Percentiles rank a stretch among this genome's conserved stretches.
Conservation (phyloP, 2,888 invertebrate genomes). For the Flexamia atlantica region DNA sequence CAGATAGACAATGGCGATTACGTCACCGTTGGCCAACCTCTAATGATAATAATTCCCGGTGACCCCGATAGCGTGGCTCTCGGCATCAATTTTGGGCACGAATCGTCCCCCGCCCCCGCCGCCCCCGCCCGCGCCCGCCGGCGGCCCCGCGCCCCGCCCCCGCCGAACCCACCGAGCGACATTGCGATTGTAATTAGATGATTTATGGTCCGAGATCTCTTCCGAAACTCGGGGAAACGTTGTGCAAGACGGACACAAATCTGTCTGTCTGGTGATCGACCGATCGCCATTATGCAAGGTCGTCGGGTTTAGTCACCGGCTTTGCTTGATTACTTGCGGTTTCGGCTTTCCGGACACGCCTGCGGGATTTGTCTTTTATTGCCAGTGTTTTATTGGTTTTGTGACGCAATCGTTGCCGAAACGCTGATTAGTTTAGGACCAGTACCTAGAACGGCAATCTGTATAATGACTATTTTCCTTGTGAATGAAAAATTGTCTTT, state of each 20-base stretch:
- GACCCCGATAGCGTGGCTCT: slow-evolving; percentile 59
- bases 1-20: slow-evolving; percentile 49
- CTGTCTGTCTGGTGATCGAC: slow-evolving; percentile 18
- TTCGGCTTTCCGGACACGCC: slow-evolving; percentile 39
- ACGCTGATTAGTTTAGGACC: no score
- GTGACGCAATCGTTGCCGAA: neutral
- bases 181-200: slow-evolving; percentile 52
- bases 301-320: slow-evolving; percentile 30
- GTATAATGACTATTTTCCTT: no score
- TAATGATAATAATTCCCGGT: slow-evolving; percentile 60
- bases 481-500: no score
- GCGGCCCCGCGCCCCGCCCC: slow-evolving; percentile 23
- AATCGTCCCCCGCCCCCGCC: slow-evolving; percentile 45
- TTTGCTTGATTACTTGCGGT: slow-evolving; percentile 47
- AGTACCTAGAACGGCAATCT: no score
- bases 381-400: slow-evolving; percentile 12
- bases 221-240: slow-evolving; percentile 52
- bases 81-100: slow-evolving; percentile 59
- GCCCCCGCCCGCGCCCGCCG: neutral
- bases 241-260: slow-evolving; percentile 39
- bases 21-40: slow-evolving; percentile 56
- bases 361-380: slow-evolving; percentile 2
- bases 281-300: slow-evolving; percentile 43
- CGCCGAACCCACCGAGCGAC: neutral
- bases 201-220: slow-evolving; percentile 50